Base-by-base conservation (phyloP, 1,140 invertebrate species). In the Danaus melanippus region DNA sequence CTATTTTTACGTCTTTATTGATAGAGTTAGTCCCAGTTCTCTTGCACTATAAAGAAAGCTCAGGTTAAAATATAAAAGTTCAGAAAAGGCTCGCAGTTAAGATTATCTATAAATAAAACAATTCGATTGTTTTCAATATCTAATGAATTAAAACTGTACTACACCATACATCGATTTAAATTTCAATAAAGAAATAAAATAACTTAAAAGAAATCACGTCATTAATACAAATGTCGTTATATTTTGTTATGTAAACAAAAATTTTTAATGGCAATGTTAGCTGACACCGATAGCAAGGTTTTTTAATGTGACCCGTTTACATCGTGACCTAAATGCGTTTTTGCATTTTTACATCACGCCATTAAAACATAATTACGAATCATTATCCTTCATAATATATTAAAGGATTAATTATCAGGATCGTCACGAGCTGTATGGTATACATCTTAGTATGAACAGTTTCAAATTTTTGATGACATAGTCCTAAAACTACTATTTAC, bases 331-430 rank as follows among this genome's bases (percentile, higher is more conserved):
- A 60, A 79, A 79, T 84, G 76, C 79, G 72, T 79, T 68, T 67
- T 58, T 85, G 74, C 77, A 78, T 74, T 81, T 79, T 74, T 72
- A 69, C 67, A 70, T 60, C 67, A 69, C 70, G 60, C 72, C 75
- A 75, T 81, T 81, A 81, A 82, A 80, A 71, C 66, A 61, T 73
- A 72, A 71, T 79, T 80, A 79, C 74, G 76, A 76, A 83, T 78
- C 62, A 62, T 65, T 56, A 62, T 47, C 65, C 76, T 76, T 81
- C 74, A 81, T 73, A 78, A 74, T 54, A 71, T 46, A 67, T 60
- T 53, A 55, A 46, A 58, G 58, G 60, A 69, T 64, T 58, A 76
- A 73, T 73, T 64, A 67, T 72, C 67, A 69, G 64, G 67, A 65
- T 68, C 51, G 53, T 53, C 55, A 56, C 69, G 72, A 76, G 58